These are phyloP conservation scores for Parapsyche elsis DNA, from an alignment of 1,140 invertebrate species.

Conservation along the genomic window DNA sequence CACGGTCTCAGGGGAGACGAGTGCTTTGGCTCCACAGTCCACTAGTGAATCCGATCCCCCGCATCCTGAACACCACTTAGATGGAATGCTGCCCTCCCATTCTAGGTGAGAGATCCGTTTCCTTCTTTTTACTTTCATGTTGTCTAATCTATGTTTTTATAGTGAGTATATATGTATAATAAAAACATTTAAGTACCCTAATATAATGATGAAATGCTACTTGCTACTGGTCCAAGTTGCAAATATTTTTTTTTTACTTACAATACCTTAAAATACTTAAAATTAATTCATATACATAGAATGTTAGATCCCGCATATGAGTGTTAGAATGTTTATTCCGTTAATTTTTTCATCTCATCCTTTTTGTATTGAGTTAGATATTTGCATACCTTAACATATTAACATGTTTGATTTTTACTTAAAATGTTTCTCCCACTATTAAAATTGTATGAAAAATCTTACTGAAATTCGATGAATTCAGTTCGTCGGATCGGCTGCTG, in stretches of 20 bases:
- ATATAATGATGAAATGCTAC: too few species aligned
- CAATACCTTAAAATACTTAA: too few species aligned
- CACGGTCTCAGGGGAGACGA: conserved; percentile 21
- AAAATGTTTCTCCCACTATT: not conserved
- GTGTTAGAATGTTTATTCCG: not conserved
- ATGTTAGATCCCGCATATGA: not conserved
- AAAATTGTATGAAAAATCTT: not conserved
- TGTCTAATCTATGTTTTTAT: not conserved
- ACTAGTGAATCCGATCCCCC: conserved; percentile 41
- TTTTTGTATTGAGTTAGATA: too few species aligned
- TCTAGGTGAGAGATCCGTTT: conserved; percentile 38
- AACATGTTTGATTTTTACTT: not conserved
- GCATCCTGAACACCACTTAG: conserved; percentile 41
- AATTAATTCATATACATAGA: not conserved
- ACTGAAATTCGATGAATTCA: conserved; percentile 55
- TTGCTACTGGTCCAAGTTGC: too few species aligned
- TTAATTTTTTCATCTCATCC: too few species aligned
- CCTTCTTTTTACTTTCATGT: not conserved
- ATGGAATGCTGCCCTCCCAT: conserved; percentile 42
- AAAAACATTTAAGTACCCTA: too few species aligned
- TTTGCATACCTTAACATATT: too few species aligned
- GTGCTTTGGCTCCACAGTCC: not conserved
- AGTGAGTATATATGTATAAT: too few species aligned
- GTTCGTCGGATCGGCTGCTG: conserved; percentile 64
- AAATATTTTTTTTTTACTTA: too few species aligned